Conservation (phyloP, 2,797 vertebrate genomes). For the Argyrosomus regius region DNA sequence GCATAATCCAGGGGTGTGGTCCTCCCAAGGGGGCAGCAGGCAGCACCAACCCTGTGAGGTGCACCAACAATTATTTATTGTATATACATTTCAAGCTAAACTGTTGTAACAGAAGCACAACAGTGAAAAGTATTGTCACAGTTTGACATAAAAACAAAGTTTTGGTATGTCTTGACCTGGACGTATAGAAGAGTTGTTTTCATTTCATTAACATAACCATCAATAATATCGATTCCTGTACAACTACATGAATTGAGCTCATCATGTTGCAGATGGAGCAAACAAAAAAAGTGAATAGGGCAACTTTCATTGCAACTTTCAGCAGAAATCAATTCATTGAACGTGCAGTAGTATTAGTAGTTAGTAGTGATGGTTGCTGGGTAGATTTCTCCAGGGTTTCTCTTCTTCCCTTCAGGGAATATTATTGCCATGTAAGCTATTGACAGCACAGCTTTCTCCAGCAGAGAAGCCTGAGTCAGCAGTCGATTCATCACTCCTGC, state of each 20-base stretch:
- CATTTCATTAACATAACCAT: not conserved
- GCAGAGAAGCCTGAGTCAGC: conserved; percentile 71
- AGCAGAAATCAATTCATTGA: conserved; percentile 30
- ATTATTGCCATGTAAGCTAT: conserved; percentile 55
- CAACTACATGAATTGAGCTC: not conserved
- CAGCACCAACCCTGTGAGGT: not conserved
- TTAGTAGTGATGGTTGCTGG: conserved; percentile 41
- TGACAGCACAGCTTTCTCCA: conserved; percentile 62
- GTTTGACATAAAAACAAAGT: not conserved
- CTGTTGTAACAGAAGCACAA: not conserved
- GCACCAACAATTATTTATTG: not conserved
- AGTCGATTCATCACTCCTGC: conserved; percentile 57
- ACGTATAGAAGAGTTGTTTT: not conserved
- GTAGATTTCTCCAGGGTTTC: conserved; percentile 64
- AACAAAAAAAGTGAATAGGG: not conserved
- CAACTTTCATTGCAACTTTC: conserved; percentile 1
- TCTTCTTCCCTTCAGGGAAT: conserved; percentile 37
- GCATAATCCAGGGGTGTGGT: conserved; percentile 83
- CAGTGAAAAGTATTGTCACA: not conserved
- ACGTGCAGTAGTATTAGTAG: not conserved
- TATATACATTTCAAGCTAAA: not conserved
- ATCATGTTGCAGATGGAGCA: not conserved
- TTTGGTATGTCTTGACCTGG: not conserved
- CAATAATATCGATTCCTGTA: not conserved
- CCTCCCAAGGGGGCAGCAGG: conserved; percentile 19